A percentile compares a stretch with the other conserved stretches of the same genome.
These are phyloP conservation scores for Arbacia lixula DNA, from an alignment of 53 echinoderm and acorn worm species.

Conservation along the genomic window DNA sequence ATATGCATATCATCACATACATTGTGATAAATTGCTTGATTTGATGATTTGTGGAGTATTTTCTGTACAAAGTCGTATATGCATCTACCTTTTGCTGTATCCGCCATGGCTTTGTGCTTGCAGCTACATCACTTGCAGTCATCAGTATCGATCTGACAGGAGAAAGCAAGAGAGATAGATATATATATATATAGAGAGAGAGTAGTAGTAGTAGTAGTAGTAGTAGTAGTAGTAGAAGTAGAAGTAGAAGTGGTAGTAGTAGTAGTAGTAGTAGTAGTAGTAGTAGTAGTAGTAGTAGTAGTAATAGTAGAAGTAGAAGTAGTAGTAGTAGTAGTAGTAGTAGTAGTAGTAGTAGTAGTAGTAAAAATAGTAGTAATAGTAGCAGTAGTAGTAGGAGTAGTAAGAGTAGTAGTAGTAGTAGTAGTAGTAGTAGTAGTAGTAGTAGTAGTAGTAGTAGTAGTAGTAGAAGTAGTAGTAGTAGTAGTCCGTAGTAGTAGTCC, in stretches of 20 bases:
- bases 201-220: neutral
- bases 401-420: too few relatives aligned
- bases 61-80: too few relatives aligned
- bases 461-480: too few relatives aligned
- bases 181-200: neutral
- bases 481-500: too few relatives aligned
- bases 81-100: conserved; percentile 96
- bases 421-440: too few relatives aligned
- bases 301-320: neutral
- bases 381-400: too few relatives aligned
- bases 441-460: too few relatives aligned
- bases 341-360: too few relatives aligned
- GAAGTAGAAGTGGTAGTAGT: neutral
- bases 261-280: neutral
- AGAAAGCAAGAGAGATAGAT: neutral
- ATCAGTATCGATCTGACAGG: conserved; percentile 84
- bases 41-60: too few relatives aligned
- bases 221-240: neutral
- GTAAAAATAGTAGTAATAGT: too few relatives aligned
- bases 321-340: neutral
- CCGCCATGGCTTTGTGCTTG: conserved; percentile 97
- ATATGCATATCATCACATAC: too few relatives aligned
- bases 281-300: neutral
- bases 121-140: conserved; percentile 98
- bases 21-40: too few relatives aligned